Percentiles rank a stretch among this genome's conserved stretches.
phyloP scores from a whole-genome alignment of 53 echinoderm and acorn worm genomes.

The Temnopleurus reevesii region DNA sequence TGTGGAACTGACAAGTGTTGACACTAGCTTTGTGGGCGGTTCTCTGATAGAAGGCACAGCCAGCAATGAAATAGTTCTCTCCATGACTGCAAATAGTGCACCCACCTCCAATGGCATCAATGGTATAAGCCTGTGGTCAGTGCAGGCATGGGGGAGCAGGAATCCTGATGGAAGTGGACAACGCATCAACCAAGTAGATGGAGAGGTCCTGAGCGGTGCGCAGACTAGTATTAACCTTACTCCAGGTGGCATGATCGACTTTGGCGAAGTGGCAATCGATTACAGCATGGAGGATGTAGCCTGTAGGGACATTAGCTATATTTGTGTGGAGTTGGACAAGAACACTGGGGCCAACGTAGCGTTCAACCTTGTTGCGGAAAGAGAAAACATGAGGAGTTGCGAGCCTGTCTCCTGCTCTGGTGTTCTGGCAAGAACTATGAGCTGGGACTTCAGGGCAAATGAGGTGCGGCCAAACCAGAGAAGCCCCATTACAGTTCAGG shows the following conservation, averaged over 20 bases:
- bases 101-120: slow-evolving; percentile 78
- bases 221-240: slow-evolving; percentile 69
- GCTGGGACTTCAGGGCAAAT: slow-evolving; percentile 75
- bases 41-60: slow-evolving; percentile 48
- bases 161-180: slow-evolving; percentile 71
- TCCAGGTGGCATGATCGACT: slow-evolving; percentile 74
- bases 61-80: slow-evolving; percentile 60
- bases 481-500: slow-evolving; percentile 68
- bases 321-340: slow-evolving; percentile 80
- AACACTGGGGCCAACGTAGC: slow-evolving; percentile 74
- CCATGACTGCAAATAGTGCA: slow-evolving; percentile 65
- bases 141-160: slow-evolving; percentile 78
- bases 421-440: slow-evolving; percentile 70
- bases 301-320: slow-evolving; percentile 73
- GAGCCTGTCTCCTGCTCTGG: slow-evolving; percentile 65
- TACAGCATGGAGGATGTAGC: slow-evolving; percentile 79
- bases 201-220: slow-evolving; percentile 65
- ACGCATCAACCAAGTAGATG: slow-evolving; percentile 63
- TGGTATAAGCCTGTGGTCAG: slow-evolving; percentile 84
- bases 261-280: slow-evolving; percentile 63
- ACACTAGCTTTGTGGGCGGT: slow-evolving; percentile 37
- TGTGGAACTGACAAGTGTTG: slow-evolving; percentile 23
- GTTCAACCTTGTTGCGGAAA: slow-evolving; percentile 66
- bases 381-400: slow-evolving; percentile 72
- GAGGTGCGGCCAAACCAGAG: slow-evolving; percentile 67